Percentiles rank a stretch among this genome's conserved stretches.
These are phyloP conservation scores for Gopherus flavomarginatus DNA, from an alignment of 2,113 vertebrate genomes.

Conservation along the genomic window DNA sequence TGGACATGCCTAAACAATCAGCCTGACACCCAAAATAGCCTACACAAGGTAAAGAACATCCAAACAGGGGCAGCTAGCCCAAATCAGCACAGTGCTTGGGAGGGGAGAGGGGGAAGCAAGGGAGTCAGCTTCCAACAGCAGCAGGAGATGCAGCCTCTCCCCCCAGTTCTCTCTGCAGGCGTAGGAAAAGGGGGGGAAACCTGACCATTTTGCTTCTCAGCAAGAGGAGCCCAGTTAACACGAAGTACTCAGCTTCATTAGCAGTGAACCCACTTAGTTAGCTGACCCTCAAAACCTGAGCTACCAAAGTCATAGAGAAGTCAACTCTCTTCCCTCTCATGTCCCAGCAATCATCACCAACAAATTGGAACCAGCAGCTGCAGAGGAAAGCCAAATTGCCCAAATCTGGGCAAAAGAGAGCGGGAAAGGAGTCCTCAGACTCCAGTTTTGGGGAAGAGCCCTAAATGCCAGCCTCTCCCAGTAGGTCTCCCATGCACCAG, in stretches of 20 bases:
- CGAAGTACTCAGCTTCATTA: neutral
- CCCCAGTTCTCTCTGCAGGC: neutral
- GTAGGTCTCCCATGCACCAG: neutral
- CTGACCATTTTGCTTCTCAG: neutral
- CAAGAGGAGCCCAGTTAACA: neutral
- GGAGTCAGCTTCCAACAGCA: neutral
- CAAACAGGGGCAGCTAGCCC: no score
- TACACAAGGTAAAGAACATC: neutral
- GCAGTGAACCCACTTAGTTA: neutral
- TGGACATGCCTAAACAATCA: neutral
- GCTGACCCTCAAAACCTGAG: neutral
- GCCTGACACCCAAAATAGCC: neutral
- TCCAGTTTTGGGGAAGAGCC: neutral
- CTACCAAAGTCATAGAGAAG: neutral
- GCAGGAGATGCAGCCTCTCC: neutral
- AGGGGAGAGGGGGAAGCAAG: neutral
- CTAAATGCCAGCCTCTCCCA: fast-evolving
- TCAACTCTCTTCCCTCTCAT: neutral
- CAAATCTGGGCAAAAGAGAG: neutral
- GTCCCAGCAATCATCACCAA: neutral
- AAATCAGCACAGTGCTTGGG: neutral
- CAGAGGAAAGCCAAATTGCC: neutral
- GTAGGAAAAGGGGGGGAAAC: neutral
- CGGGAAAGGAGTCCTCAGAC: neutral
- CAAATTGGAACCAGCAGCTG: fast-evolving